Conservation (phyloP, 2,888 invertebrate genomes). For the Meteorus colon region DNA sequence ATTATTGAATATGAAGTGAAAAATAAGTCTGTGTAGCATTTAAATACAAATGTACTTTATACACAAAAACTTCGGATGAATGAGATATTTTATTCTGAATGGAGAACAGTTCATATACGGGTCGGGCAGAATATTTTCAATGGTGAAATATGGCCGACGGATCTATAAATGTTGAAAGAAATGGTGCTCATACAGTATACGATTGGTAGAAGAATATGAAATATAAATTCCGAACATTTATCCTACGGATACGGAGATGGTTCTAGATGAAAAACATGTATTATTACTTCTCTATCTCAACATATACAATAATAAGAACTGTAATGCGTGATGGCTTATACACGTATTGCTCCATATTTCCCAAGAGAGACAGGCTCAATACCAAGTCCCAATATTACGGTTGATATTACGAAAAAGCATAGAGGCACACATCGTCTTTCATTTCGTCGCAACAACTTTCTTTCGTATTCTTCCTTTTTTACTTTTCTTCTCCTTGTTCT, state of each 20-base stretch:
- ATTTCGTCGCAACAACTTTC: conserved; percentile 43
- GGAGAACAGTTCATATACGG: neutral
- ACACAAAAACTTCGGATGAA: neutral
- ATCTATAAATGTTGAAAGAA: conserved; percentile 23
- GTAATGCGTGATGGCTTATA: conserved; percentile 31
- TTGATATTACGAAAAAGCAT: conserved; percentile 49
- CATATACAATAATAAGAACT: conserved; percentile 38
- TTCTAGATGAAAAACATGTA: conserved; percentile 32
- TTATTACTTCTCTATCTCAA: conserved; percentile 31
- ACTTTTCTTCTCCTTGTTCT: neutral
- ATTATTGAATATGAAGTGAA: neutral
- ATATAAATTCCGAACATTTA: neutral
- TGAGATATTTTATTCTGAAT: neutral
- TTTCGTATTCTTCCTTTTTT: conserved; percentile 20
- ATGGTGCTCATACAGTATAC: conserved; percentile 13
- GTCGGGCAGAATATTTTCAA: conserved; percentile 9
- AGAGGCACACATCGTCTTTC: conserved; percentile 45
- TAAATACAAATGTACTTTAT: neutral
- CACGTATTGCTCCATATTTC: conserved; percentile 60
- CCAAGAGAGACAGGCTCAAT: conserved; percentile 57
- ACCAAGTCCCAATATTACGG: conserved; percentile 57
- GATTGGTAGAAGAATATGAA: too few species aligned
- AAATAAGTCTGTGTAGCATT: too few species aligned
- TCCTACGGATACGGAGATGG: conserved; percentile 17
- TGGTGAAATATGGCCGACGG: conserved; percentile 45